Base-by-base conservation (phyloP, 2,113 vertebrate species). In the Daphoenositta chrysoptera region DNA sequence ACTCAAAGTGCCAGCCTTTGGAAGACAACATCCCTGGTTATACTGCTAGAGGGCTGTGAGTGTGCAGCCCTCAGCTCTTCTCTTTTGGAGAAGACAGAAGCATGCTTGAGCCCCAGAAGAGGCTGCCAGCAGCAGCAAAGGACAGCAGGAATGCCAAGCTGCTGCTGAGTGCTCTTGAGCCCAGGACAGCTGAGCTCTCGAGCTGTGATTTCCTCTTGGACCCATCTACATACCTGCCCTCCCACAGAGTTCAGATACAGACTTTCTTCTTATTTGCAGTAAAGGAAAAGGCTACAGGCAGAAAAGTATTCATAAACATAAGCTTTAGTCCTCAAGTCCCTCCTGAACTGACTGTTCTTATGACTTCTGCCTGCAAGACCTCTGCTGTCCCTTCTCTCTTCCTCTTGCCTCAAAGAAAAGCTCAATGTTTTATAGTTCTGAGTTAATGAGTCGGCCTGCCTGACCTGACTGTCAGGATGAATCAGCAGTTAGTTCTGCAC, bases 381-480 rank as follows among this genome's bases (percentile, higher is more conserved):
- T 91, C 30, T 66, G 42, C 66, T 88, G 82, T 88, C 73, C 58
- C 42, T 73, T 81, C 53, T 37, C 39, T 57, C 45, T 47, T 71
- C 83, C 57, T 63, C 58, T 72, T 45, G 17, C 33, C 56, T 86
- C 54, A 83, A 51, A 89, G 21, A 73, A 88, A 88, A 80, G 10
- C 68, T 87, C n/a, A 23, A 1, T 79, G 65, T 83, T 86, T 83
- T 86, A 44, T 70, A 88, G 17, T 69, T 47, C 42, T 86, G 82
- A 73, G 85, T 72, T 95, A 94, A 96, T 89, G 91, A 97, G 69
- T 50, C 1, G 0, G n/a, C 39, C 66, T 85, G 66, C 21, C 82
- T 95, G 91, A 94, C 84, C 78, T 66, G 66, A 45, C 45, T 94
- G 79, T 70, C 82, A 75, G 75, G 63, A 94, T 94, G 82, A 93